phyloP scores from a whole-genome alignment of 1,140 invertebrate species.

The Araneus ventricosus region DNA sequence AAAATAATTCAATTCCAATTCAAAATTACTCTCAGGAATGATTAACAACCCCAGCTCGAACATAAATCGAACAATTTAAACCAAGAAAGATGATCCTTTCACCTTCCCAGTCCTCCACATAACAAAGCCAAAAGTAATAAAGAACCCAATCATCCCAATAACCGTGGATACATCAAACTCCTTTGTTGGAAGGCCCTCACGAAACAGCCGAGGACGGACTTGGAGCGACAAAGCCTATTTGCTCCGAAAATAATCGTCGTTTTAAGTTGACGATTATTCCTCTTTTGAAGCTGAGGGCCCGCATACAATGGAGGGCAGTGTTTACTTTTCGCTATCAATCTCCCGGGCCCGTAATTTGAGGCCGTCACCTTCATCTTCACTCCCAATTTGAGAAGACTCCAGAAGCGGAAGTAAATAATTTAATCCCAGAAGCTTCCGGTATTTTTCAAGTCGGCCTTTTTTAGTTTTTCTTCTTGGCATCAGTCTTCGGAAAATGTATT shows the following conservation, averaged over 20 bases:
- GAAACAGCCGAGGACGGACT: too few species aligned
- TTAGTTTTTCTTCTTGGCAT: not conserved
- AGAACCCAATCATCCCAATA: not conserved
- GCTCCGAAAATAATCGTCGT: not conserved
- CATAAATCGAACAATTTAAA: not conserved
- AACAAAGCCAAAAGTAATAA: not conserved
- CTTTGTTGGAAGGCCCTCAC: not conserved
- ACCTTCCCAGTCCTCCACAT: not conserved
- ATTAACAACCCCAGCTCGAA: not conserved
- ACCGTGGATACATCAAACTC: not conserved
- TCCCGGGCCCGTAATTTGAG: not conserved
- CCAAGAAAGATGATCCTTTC: not conserved
- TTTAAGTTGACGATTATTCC: not conserved
- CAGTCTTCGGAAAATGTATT: conserved; percentile 15
- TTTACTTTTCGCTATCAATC: not conserved
- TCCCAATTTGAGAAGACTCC: not conserved
- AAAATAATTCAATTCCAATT: not conserved
- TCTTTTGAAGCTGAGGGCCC: not conserved
- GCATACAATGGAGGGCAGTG: not conserved
- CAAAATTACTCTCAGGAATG: not conserved
- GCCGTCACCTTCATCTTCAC: conserved; percentile 2
- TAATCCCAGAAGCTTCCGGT: conserved; percentile 40
- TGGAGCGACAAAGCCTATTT: not conserved
- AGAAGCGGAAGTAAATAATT: conserved; percentile 36
- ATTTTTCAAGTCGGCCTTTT: not conserved